Percentiles rank a stretch among this genome's conserved stretches.
Evolutionary conservation across 2,888 invertebrate species (phyloP).

Genomic region (Drosophila subquinaria): DNA sequence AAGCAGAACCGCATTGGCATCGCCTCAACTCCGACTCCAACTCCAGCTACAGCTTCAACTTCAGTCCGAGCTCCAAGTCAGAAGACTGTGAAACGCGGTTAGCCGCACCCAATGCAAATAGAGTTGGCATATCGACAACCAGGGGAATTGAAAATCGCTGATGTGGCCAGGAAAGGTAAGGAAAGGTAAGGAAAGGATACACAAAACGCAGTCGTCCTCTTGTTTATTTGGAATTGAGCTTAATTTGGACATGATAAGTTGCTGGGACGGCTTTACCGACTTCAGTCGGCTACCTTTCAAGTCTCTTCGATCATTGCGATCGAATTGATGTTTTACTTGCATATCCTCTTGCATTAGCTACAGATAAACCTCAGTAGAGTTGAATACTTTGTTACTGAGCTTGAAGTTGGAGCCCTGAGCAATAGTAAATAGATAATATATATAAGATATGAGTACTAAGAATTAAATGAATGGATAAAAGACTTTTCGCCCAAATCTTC

Average conservation of each 20-base stretch:
- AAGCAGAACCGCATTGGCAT: constrained; percentile 28
- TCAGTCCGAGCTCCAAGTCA: background rate
- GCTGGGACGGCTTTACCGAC: constrained; percentile 64
- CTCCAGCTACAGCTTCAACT: constrained; percentile 2
- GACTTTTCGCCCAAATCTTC: background rate
- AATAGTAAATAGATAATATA: constrained; percentile 5
- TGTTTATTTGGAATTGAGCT: constrained; percentile 77
- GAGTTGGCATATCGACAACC: constrained; percentile 78
- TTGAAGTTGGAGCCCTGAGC: background rate
- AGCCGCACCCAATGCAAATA: constrained; percentile 75
- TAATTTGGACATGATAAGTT: constrained; percentile 83
- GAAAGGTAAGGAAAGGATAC: background rate
- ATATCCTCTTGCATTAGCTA: constrained; percentile 7
- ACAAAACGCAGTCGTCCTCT: constrained; percentile 45
- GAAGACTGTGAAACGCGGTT: background rate
- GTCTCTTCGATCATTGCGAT: constrained; percentile 35
- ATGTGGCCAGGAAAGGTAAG: background rate
- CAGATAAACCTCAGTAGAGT: background rate
- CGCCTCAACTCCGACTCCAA: constrained; percentile 4
- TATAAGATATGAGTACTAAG: background rate
- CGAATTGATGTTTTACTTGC: constrained; percentile 69
- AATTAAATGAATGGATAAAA: background rate
- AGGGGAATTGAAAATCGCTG: constrained; percentile 55
- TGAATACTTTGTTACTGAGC: background rate
- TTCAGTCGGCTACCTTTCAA: constrained; percentile 72